These are phyloP conservation scores for Yponomeuta sedellus DNA, from an alignment of 2,888 invertebrate species.

Conservation along the genomic window DNA sequence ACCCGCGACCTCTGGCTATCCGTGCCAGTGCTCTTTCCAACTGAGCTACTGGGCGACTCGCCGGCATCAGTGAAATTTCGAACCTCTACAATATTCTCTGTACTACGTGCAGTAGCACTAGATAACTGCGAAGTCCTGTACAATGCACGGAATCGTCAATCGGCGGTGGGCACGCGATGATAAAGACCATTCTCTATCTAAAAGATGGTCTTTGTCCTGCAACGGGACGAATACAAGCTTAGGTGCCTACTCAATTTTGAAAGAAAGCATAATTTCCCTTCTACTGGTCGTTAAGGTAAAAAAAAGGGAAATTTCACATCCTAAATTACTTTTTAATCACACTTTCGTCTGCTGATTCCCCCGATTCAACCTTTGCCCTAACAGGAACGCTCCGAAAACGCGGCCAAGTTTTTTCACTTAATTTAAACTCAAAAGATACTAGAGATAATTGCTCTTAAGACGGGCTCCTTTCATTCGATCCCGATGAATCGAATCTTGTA, in stretches of 20 bases:
- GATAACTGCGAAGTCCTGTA: too few relatives aligned
- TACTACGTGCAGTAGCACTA: too few relatives aligned
- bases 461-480: constrained; percentile 47
- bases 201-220: too few relatives aligned
- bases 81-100: too few relatives aligned
- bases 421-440: constrained; percentile 77
- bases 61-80: too few relatives aligned
- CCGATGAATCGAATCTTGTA: constrained; percentile 54
- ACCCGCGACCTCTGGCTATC: too few relatives aligned
- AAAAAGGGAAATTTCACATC: not conserved
- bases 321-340: constrained; percentile 8
- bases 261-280: not conserved
- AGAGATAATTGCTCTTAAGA: constrained; percentile 67
- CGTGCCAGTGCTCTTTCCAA: too few relatives aligned
- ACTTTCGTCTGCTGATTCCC: constrained; percentile 16
- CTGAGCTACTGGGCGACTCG: too few relatives aligned
- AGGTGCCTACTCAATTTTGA: not conserved
- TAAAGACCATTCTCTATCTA: too few relatives aligned
- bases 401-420: constrained; percentile 66
- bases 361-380: constrained; percentile 23
- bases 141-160: too few relatives aligned
- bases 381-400: constrained; percentile 28
- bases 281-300: not conserved
- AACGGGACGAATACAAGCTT: too few relatives aligned
- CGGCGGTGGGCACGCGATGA: too few relatives aligned